A percentile compares a stretch with the other conserved stretches of the same genome.
phyloP scores from a whole-genome alignment of 2,888 invertebrate genomes.

The Zaprionus lineosus region DNA sequence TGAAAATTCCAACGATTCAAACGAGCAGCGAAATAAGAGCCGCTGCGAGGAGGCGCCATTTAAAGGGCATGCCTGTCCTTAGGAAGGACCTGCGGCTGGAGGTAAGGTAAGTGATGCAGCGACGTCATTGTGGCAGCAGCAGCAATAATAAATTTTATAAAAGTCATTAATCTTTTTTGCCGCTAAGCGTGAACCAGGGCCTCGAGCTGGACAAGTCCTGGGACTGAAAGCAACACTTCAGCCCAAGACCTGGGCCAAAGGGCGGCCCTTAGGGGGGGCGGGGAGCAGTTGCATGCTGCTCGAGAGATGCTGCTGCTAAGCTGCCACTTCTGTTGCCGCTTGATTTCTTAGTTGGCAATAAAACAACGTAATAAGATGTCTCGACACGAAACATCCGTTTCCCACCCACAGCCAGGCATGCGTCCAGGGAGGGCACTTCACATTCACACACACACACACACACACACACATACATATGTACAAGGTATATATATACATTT shows the following conservation, averaged over 20 bases:
- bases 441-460: slow-evolving; percentile 22
- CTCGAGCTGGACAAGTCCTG: slow-evolving; percentile 17
- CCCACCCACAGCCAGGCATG: background rate
- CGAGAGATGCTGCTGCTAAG: slow-evolving; percentile 26
- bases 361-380: slow-evolving; percentile 76
- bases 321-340: slow-evolving; percentile 42
- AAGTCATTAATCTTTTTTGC: slow-evolving; percentile 73
- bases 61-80: no score
- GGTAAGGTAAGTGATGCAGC: slow-evolving; percentile 30
- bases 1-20: slow-evolving; percentile 59
- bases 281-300: no score
- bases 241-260: background rate
- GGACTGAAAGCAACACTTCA: background rate
- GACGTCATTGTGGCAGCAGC: slow-evolving; percentile 55
- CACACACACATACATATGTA: background rate
- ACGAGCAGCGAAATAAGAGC: background rate
- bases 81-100: no score
- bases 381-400: slow-evolving; percentile 4
- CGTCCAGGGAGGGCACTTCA: slow-evolving; percentile 30
- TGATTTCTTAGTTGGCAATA: slow-evolving; percentile 70
- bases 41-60: background rate
- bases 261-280: background rate
- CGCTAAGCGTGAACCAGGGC: slow-evolving; percentile 33
- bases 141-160: slow-evolving; percentile 77
- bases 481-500: no score